Conservation (phyloP, 2,888 invertebrate species). For the Blastobasis lacticolella region DNA sequence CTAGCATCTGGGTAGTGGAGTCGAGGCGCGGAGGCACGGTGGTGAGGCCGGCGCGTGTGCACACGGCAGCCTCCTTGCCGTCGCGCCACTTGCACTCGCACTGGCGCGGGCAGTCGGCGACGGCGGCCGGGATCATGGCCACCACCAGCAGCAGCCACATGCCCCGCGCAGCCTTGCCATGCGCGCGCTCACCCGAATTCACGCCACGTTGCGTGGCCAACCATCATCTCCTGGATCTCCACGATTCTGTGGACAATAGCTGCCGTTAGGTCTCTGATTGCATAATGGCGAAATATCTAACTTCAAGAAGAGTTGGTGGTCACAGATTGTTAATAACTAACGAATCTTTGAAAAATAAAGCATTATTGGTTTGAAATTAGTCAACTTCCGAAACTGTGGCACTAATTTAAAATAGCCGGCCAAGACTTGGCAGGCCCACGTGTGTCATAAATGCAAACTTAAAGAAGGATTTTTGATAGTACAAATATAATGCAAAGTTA, state of each 20-base stretch:
- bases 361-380: no score
- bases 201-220: conserved; percentile 49
- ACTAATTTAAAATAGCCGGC: no score
- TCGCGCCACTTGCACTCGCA: conserved; percentile 94
- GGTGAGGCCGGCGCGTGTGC: conserved; percentile 83
- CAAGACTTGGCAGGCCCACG: no score
- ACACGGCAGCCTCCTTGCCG: conserved; percentile 89
- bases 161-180: conserved; percentile 37
- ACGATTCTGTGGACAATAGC: conserved; percentile 31
- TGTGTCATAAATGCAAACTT: no score
- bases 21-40: conserved; percentile 83
- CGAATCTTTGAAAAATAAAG: no score
- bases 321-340: no score
- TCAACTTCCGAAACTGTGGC: no score
- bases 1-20: conserved; percentile 85
- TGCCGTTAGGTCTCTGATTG: neutral
- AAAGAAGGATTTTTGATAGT: no score
- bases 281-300: no score
- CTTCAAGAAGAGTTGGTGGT: no score
- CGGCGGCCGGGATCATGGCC: conserved; percentile 62
- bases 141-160: conserved; percentile 74
- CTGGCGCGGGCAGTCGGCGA: conserved; percentile 80
- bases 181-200: no score
- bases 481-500: no score
- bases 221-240: conserved; percentile 53